phyloP scores from a whole-genome alignment of 1,140 invertebrate species.

The Bombyx mori region ASM3026992v2 NC_085124.1:6741001-6741500 shows the following conservation, averaged over 20 bases:
- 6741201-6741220: constrained; percentile 49
- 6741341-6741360: constrained; percentile 39
- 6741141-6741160: constrained; percentile 31
- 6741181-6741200: constrained; percentile 24
- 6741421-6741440: background rate
- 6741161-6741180: constrained; percentile 24
- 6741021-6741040: constrained; percentile 63
- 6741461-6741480: no score
- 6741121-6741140: constrained; percentile 37
- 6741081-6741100: constrained; percentile 43
- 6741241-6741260: constrained; percentile 50
- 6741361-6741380: constrained; percentile 50
- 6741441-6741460: no score
- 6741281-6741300: constrained; percentile 53
- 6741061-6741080: constrained; percentile 51
- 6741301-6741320: constrained; percentile 35
- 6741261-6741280: constrained; percentile 58
- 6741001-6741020: constrained; percentile 61
- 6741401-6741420: constrained; percentile 48
- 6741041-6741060: constrained; percentile 48
- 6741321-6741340: constrained; percentile 29
- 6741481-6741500: no score
- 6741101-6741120: constrained; percentile 49
- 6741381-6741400: constrained; percentile 31
- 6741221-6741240: constrained; percentile 60